phyloP scores from a whole-genome alignment of 1,140 invertebrate genomes.

The Whitmania pigra region DNA sequence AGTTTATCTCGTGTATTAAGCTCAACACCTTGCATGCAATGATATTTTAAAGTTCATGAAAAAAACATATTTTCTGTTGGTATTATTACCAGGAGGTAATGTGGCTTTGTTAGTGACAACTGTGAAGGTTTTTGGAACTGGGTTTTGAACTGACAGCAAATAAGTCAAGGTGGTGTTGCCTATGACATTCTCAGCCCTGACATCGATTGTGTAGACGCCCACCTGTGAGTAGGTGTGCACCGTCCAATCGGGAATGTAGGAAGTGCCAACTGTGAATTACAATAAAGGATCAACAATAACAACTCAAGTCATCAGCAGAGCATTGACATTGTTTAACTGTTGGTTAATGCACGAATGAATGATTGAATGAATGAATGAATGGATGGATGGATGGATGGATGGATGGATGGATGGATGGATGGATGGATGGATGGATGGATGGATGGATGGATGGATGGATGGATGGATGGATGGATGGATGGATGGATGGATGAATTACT shows the following conservation, averaged over 20 bases:
- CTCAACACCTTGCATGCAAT: too few species aligned
- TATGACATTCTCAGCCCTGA: constrained; percentile 28
- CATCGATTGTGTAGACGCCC: constrained; percentile 27
- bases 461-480: too few species aligned
- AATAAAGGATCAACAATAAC: not conserved
- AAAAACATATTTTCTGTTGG: too few species aligned
- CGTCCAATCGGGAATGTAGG: constrained; percentile 27
- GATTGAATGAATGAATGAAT: too few species aligned
- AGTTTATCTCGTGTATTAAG: too few species aligned
- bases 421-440: too few species aligned
- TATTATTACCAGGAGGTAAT: not conserved
- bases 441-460: too few species aligned
- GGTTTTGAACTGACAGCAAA: constrained; percentile 28
- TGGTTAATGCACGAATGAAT: not conserved
- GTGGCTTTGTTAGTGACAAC: constrained; percentile 12
- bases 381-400: too few species aligned
- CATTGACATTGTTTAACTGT: not conserved
- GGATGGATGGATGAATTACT: too few species aligned
- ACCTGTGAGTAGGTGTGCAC: constrained; percentile 27
- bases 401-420: too few species aligned
- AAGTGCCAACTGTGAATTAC: constrained; percentile 27
- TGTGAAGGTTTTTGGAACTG: constrained; percentile 26
- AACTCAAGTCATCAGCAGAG: not conserved
- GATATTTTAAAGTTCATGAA: too few species aligned
- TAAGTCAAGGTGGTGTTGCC: constrained; percentile 27